These are phyloP conservation scores for Prinia subflava DNA, from an alignment of 2,113 vertebrate genomes.

Conservation along the genomic window DNA sequence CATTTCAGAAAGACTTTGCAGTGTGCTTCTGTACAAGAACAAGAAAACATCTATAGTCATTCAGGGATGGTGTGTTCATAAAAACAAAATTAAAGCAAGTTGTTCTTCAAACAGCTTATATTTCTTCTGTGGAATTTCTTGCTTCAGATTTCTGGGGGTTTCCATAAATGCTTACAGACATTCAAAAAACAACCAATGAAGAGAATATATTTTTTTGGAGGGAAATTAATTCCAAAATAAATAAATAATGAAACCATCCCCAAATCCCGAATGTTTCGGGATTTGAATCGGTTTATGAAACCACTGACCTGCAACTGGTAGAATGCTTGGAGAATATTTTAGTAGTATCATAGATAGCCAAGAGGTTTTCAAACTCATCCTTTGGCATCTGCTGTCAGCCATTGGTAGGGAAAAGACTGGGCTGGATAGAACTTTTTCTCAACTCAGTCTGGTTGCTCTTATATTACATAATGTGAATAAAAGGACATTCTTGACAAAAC, in stretches of 20 bases:
- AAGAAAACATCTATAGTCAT: not conserved
- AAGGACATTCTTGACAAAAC: not conserved
- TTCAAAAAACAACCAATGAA: not conserved
- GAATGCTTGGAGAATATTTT: not conserved
- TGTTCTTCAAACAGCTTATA: not conserved
- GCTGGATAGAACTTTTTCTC: not conserved
- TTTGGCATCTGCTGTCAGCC: not conserved
- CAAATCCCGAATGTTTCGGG: rapidly evolving
- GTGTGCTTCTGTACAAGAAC: not conserved
- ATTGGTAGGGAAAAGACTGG: not conserved
- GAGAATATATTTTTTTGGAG: not conserved
- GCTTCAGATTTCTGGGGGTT: not conserved
- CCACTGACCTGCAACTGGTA: not conserved
- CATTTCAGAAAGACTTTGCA: not conserved
- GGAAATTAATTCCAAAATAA: not conserved
- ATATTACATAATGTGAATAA: not conserved
- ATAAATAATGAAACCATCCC: not conserved
- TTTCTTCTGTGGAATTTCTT: not conserved
- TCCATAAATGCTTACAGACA: not conserved
- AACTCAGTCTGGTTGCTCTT: not conserved
- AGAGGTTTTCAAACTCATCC: not conserved
- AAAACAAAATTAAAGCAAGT: not conserved
- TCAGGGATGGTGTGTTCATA: not conserved
- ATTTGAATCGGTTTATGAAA: not conserved
- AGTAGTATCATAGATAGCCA: not conserved